Percentiles rank a stretch among this genome's conserved stretches.
These are phyloP conservation scores for Montipora foliosa DNA, from an alignment of 64 coral and sea anemone genomes.

Conservation along the genomic window DNA sequence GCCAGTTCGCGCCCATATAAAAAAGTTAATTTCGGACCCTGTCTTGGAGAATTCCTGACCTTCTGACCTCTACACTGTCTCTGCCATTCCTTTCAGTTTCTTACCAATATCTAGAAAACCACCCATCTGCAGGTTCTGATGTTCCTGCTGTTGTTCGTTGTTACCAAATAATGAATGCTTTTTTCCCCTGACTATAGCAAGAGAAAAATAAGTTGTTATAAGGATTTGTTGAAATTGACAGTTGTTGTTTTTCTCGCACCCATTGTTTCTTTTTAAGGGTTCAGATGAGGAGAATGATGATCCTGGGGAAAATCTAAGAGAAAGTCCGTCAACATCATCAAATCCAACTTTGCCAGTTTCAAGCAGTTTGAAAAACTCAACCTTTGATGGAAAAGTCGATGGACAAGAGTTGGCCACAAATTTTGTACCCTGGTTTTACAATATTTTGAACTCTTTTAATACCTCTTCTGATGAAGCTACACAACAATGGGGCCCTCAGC, in stretches of 20 bases:
- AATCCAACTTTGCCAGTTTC: neutral
- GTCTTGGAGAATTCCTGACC: too few species aligned
- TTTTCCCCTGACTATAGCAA: too few species aligned
- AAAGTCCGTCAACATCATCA: neutral
- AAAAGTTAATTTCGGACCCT: too few species aligned
- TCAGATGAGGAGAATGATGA: constrained; percentile 6
- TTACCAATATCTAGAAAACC: too few species aligned
- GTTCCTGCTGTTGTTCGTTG: too few species aligned
- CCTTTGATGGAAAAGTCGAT: constrained; percentile 14
- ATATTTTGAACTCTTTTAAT: constrained; percentile 64
- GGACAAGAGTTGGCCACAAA: constrained; percentile 71
- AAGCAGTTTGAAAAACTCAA: neutral
- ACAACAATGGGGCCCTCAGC: constrained; percentile 83
- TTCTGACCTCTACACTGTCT: too few species aligned
- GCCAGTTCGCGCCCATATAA: too few species aligned
- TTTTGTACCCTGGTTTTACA: constrained; percentile 92
- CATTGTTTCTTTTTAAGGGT: neutral
- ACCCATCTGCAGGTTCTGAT: too few species aligned
- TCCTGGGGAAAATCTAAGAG: neutral
- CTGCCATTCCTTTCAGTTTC: too few species aligned
- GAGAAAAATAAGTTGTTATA: too few species aligned
- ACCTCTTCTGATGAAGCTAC: neutral
- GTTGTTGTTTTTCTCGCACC: neutral
- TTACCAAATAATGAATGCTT: too few species aligned
- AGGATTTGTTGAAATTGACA: too few species aligned